phyloP scores from a whole-genome alignment of 2,888 invertebrate genomes.

The Nephrotoma flavescens region DNA sequence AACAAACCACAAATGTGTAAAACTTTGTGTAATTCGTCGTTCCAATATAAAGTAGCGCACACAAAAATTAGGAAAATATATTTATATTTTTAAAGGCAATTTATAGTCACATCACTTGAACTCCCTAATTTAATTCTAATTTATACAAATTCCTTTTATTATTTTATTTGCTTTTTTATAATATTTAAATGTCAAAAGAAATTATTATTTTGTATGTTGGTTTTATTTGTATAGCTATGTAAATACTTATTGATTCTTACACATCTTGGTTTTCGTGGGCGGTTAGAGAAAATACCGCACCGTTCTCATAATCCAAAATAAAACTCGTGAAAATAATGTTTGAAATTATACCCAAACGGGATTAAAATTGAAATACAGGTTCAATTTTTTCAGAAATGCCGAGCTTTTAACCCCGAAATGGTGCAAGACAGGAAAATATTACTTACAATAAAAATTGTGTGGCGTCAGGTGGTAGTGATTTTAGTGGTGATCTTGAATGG shows the following conservation, averaged over 20 bases:
- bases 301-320: background rate
- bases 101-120: background rate
- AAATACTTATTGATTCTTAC: background rate
- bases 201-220: background rate
- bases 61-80: background rate
- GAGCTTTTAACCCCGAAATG: too few relatives aligned
- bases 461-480: too few relatives aligned
- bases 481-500: too few relatives aligned
- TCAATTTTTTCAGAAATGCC: too few relatives aligned
- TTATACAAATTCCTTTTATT: background rate
- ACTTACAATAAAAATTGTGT: too few relatives aligned
- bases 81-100: background rate
- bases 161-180: background rate
- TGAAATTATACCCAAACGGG: too few relatives aligned
- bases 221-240: background rate
- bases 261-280: background rate
- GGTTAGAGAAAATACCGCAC: background rate
- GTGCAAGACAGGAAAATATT: too few relatives aligned
- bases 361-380: too few relatives aligned
- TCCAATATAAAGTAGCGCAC: background rate
- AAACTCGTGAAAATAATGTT: too few relatives aligned
- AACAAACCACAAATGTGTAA: background rate
- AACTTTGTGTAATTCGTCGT: background rate
- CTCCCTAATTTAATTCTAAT: background rate
- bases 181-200: background rate